phyloP scores from a whole-genome alignment of 2,113 vertebrate species.

The Natator depressus region DNA sequence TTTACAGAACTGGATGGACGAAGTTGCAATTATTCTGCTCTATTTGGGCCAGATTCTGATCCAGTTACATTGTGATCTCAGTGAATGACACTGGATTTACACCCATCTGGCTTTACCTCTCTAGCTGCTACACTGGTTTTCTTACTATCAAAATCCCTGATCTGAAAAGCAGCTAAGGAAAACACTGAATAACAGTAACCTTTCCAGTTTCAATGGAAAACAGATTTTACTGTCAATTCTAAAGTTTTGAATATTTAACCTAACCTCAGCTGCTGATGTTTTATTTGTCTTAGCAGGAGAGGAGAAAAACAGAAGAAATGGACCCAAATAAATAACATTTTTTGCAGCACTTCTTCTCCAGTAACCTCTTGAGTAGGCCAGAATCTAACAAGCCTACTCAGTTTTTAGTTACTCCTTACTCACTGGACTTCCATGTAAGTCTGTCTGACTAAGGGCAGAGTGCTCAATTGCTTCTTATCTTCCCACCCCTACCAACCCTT shows the following conservation, averaged over 20 bases:
- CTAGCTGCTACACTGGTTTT: not conserved
- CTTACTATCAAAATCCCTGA: not conserved
- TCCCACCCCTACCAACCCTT: not conserved
- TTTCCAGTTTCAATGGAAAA: constrained; percentile 33
- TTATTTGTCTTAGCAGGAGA: not conserved
- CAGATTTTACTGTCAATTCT: not conserved
- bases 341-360: constrained; percentile 24
- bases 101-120: constrained; percentile 6
- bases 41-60: not conserved
- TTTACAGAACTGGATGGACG: not conserved
- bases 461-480: not conserved
- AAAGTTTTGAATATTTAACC: constrained; percentile 50
- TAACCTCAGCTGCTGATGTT: not conserved
- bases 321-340: constrained; percentile 40
- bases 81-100: constrained; percentile 13
- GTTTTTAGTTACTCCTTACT: not conserved
- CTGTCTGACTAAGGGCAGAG: not conserved
- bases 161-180: not conserved
- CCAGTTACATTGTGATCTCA: not conserved
- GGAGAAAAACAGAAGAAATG: not conserved
- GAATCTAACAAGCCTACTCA: not conserved
- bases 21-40: not conserved
- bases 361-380: not conserved
- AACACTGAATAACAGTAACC: not conserved
- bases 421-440: not conserved